These are phyloP conservation scores for Philopotamus ludificatus DNA, from an alignment of 1,140 invertebrate species.

Conservation along the genomic window DNA sequence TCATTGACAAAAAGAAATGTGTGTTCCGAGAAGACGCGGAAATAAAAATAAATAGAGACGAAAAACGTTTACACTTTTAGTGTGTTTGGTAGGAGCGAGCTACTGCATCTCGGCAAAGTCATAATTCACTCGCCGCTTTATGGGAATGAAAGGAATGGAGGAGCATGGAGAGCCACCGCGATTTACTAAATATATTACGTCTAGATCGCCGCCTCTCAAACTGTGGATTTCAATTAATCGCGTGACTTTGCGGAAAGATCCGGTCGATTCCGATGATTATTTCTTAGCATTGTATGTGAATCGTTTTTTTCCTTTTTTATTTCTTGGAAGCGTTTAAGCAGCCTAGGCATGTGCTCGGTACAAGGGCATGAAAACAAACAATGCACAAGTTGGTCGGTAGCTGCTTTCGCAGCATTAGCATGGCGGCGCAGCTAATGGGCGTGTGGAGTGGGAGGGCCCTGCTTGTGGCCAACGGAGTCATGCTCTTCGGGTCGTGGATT, in stretches of 20 bases:
- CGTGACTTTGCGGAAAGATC: background rate
- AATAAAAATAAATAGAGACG: no score
- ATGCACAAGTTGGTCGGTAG: conserved; percentile 15
- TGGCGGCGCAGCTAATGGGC: conserved; percentile 28
- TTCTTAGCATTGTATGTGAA: background rate
- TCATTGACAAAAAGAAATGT: no score
- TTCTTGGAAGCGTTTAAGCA: no score
- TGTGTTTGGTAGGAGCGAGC: no score
- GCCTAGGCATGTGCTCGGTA: background rate
- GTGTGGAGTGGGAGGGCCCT: background rate
- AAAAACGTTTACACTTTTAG: no score
- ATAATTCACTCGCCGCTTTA: background rate
- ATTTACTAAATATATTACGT: background rate
- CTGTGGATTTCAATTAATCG: background rate
- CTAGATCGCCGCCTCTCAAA: background rate
- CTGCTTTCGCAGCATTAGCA: conserved; percentile 34
- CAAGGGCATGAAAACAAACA: conserved; percentile 29
- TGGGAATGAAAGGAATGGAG: background rate
- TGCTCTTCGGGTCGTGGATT: background rate
- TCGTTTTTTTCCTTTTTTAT: no score
- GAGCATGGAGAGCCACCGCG: background rate
- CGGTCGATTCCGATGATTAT: background rate
- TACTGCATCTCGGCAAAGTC: background rate
- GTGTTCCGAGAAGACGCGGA: no score
- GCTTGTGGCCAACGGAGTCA: background rate